Conservation (phyloP, 2,797 vertebrate species). For the Kryptolebias ocellatus region DNA sequence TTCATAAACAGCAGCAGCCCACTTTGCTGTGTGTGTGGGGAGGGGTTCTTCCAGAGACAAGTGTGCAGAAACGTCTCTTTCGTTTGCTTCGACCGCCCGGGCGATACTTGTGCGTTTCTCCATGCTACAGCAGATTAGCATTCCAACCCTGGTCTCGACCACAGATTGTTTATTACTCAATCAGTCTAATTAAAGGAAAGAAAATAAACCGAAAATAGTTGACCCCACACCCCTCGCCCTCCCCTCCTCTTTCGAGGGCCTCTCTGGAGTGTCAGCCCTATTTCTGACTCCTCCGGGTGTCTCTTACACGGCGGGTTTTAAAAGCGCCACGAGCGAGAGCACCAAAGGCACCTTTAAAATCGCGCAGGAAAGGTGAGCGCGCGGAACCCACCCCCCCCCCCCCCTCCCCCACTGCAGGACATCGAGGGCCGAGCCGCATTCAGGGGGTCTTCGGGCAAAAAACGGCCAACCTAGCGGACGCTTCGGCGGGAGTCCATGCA, state of each 20-base stretch:
- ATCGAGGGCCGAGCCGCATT: conserved; percentile 58
- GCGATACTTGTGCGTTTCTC: conserved; percentile 54
- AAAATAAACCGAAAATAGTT: conserved; percentile 81
- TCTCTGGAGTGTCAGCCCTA: conserved; percentile 81
- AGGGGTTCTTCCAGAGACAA: conserved; percentile 39
- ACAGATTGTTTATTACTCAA: conserved; percentile 76
- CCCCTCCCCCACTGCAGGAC: conserved; percentile 57
- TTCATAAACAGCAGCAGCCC: conserved; percentile 45
- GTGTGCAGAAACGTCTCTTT: conserved; percentile 46
- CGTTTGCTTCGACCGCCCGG: conserved; percentile 38
- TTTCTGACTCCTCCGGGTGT: conserved; percentile 83
- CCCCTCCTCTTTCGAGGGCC: conserved; percentile 62
- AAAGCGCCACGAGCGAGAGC: conserved; percentile 78
- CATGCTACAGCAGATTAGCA: conserved; percentile 57
- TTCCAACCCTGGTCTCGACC: conserved; percentile 71
- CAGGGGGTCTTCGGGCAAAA: conserved; percentile 52
- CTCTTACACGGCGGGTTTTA: conserved; percentile 83
- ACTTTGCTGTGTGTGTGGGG: conserved; percentile 26
- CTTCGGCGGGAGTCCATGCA: conserved; percentile 77
- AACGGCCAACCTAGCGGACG: conserved; percentile 62
- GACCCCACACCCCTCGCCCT: conserved; percentile 18
- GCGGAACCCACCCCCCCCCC: conserved; percentile 68
- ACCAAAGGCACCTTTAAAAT: conserved; percentile 84
- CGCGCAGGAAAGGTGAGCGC: conserved; percentile 81
- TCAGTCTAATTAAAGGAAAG: conserved; percentile 80